phyloP scores from a whole-genome alignment of 2,888 invertebrate species.

The Lochmaea crataegi region DNA sequence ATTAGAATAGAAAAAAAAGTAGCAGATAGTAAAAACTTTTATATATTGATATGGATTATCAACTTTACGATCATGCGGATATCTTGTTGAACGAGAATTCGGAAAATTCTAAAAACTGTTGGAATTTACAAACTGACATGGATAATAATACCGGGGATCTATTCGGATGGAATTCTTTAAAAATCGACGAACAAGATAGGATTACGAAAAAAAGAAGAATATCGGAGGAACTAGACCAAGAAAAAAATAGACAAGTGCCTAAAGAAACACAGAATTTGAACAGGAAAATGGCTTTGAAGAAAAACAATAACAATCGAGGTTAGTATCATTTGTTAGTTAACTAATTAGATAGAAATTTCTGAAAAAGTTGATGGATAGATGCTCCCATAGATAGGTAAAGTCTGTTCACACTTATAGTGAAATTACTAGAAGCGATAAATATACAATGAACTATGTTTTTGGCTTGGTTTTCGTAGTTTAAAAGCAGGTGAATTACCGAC shows the following conservation, averaged over 20 bases:
- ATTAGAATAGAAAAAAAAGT: constrained; percentile 21
- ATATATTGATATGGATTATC: constrained; percentile 63
- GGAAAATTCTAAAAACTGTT: constrained; percentile 57
- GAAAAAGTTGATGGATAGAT: no score
- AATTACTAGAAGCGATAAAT: no score
- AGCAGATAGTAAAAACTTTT: constrained; percentile 14
- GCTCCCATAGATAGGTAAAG: no score
- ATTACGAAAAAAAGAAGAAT: constrained; percentile 29
- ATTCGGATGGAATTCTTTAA: constrained; percentile 63
- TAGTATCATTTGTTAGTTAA: constrained; percentile 38
- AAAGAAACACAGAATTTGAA: constrained; percentile 52
- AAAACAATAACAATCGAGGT: constrained; percentile 52
- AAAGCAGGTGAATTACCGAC: no score
- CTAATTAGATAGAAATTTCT: no score
- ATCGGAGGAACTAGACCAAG: constrained; percentile 28
- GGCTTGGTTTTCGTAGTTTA: no score
- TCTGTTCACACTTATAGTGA: no score
- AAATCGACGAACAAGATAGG: constrained; percentile 56
- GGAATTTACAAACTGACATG: constrained; percentile 60
- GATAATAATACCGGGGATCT: constrained; percentile 62
- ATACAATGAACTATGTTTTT: no score
- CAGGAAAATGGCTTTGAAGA: constrained; percentile 49
- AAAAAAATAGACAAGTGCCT: constrained; percentile 44
- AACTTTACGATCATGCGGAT: constrained; percentile 60
- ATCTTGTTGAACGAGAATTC: constrained; percentile 57